phyloP scores from a whole-genome alignment of 2,797 vertebrate species.

The Danio jaintianensis region DNA sequence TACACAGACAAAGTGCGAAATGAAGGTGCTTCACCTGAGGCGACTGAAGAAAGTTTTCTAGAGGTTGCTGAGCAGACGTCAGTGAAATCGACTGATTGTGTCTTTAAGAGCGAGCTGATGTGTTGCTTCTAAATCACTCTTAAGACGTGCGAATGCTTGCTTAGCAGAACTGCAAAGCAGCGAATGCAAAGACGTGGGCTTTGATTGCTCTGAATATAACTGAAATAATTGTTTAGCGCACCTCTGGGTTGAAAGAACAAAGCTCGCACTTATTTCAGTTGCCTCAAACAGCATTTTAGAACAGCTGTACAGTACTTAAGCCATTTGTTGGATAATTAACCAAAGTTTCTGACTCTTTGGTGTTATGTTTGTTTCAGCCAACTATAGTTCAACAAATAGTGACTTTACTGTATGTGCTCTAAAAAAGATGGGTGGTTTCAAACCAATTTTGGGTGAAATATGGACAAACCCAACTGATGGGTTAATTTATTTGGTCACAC shows the following conservation, averaged over 20 bases:
- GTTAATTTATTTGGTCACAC: too few species aligned
- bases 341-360: neutral
- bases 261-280: neutral
- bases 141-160: slow-evolving; percentile 42
- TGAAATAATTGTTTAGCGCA: slow-evolving; percentile 19
- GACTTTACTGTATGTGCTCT: too few species aligned
- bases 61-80: slow-evolving; percentile 41
- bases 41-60: slow-evolving; percentile 49
- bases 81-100: slow-evolving; percentile 31
- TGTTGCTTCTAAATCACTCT: slow-evolving; percentile 31
- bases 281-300: slow-evolving; percentile 12
- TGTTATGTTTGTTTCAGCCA: neutral
- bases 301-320: neutral
- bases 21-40: slow-evolving; percentile 53
- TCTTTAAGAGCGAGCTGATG: slow-evolving; percentile 23
- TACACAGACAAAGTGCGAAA: slow-evolving; percentile 55
- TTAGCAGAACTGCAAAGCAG: slow-evolving; percentile 31
- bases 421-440: too few species aligned
- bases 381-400: neutral
- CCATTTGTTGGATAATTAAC: neutral
- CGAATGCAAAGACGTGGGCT: neutral
- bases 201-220: slow-evolving; percentile 18
- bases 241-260: neutral
- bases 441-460: too few species aligned
- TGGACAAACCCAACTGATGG: too few species aligned